Conservation (phyloP, 2,113 vertebrate genomes). For the Anseranas semipalmata region DNA sequence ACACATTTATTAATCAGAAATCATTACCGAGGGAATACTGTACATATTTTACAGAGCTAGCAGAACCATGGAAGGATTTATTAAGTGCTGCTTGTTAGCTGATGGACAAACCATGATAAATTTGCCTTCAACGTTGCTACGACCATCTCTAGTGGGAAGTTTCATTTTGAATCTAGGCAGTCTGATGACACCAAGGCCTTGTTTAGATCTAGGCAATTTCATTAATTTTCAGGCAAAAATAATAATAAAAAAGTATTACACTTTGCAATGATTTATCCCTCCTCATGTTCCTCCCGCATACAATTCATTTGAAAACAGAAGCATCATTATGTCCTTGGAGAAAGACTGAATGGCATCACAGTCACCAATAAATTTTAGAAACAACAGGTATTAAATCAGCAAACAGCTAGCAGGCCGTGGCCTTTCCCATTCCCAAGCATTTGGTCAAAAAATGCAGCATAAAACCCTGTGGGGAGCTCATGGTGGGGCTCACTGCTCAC, state of each 20-base stretch:
- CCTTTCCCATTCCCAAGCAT: neutral
- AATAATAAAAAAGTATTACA: neutral
- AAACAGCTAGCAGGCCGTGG: fast-evolving
- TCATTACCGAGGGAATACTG: neutral
- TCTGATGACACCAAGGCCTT: neutral
- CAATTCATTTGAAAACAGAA: neutral
- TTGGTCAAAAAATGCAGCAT: neutral
- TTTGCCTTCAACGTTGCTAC: neutral
- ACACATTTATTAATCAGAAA: neutral
- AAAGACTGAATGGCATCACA: neutral
- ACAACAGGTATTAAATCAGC: neutral
- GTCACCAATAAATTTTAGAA: neutral
- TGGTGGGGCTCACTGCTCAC: neutral
- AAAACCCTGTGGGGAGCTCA: neutral
- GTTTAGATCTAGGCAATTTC: neutral
- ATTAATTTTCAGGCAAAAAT: neutral
- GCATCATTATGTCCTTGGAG: fast-evolving
- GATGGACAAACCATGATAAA: fast-evolving
- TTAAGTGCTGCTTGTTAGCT: neutral
- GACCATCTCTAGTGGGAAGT: neutral
- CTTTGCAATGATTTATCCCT: neutral
- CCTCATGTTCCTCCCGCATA: fast-evolving
- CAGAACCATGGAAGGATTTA: neutral
- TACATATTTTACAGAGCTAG: neutral
- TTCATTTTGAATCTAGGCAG: neutral